Conservation (phyloP, 2,797 vertebrate species). For the Odontamblyopus lacepedii region DNA sequence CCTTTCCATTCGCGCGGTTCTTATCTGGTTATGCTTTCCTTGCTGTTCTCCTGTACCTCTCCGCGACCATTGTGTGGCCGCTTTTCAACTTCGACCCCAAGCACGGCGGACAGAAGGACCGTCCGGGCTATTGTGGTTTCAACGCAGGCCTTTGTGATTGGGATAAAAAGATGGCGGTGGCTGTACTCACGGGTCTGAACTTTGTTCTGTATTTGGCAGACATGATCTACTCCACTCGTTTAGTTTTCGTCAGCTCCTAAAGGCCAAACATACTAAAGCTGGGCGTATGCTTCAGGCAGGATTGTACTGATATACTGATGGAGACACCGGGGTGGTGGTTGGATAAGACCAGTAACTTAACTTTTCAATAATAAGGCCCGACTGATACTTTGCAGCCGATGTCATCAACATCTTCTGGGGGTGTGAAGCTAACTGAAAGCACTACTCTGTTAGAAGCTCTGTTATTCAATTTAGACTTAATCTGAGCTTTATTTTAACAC, state of each 20-base stretch:
- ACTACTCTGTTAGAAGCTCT: too few species aligned
- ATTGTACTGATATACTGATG: background rate
- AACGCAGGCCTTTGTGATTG: constrained; percentile 51
- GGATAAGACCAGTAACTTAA: too few species aligned
- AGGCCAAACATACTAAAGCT: background rate
- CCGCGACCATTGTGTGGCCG: constrained; percentile 87
- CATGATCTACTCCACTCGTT: constrained; percentile 77
- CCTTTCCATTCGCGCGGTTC: constrained; percentile 86
- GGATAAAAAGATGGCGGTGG: constrained; percentile 73
- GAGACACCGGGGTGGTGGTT: background rate
- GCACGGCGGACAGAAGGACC: constrained; percentile 57
- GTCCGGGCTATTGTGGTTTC: constrained; percentile 41
- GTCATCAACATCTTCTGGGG: too few species aligned
- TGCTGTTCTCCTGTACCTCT: constrained; percentile 83
- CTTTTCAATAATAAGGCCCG: too few species aligned
- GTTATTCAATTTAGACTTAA: too few species aligned
- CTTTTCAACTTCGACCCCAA: constrained; percentile 84
- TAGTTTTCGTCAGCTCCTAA: constrained; percentile 78
- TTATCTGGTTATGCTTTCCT: constrained; percentile 83
- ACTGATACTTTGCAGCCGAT: too few species aligned
- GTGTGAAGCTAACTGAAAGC: too few species aligned
- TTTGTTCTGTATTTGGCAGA: constrained; percentile 80
- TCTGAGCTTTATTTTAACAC: too few species aligned
- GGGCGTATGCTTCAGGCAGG: constrained; percentile 38
- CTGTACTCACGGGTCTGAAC: constrained; percentile 75